These are phyloP conservation scores for Microctenopoma lineatum DNA, from an alignment of 2,797 vertebrate species.

Conservation along the genomic window DNA sequence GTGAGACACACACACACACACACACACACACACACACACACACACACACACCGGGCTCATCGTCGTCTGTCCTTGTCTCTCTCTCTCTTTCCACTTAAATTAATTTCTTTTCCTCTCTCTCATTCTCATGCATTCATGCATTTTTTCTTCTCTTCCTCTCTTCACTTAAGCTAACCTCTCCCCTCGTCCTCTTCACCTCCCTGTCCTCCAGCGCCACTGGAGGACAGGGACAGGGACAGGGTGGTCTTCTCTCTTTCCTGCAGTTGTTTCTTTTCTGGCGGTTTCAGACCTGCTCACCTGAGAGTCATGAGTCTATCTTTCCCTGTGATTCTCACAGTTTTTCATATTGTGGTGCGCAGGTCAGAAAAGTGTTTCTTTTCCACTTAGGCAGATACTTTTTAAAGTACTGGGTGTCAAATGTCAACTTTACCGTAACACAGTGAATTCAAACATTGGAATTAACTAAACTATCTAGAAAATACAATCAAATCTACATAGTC, in stretches of 20 bases:
- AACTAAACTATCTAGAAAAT: too few species aligned
- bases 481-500: too few species aligned
- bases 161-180: too few species aligned
- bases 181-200: neutral
- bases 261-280: neutral
- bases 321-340: neutral
- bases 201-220: too few species aligned
- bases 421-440: too few species aligned
- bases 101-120: conserved; percentile 22
- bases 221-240: too few species aligned
- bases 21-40: conserved; percentile 6
- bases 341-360: neutral
- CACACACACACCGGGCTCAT: conserved; percentile 8
- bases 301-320: conserved; percentile 3
- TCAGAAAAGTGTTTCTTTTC: neutral
- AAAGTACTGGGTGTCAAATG: too few species aligned
- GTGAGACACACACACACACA: neutral
- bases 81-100: conserved; percentile 42
- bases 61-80: conserved; percentile 36
- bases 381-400: too few species aligned
- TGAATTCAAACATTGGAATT: too few species aligned
- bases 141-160: conserved; percentile 1
- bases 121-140: conserved; percentile 8
- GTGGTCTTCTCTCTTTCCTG: neutral
- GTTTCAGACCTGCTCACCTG: conserved; percentile 11